Base-by-base conservation (phyloP, 2,888 invertebrate genomes). In the Aporophyla lueneburgensis region DNA sequence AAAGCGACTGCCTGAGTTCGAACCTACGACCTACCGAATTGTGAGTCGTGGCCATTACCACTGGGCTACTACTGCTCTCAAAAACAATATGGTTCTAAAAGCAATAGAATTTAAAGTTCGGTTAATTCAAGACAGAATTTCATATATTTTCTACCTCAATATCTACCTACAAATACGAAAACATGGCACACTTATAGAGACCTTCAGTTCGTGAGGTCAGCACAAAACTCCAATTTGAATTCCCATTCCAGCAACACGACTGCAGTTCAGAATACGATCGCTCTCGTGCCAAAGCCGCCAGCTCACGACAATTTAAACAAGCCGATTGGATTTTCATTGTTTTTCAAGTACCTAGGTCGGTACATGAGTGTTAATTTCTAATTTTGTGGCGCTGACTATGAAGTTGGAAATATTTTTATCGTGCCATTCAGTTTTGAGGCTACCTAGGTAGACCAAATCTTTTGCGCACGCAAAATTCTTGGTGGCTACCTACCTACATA, bases 321-420 rank as follows among this genome's bases (percentile, higher is more conserved):
- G 59, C 6, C 12, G 24, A 76, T 61, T 80, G 14, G 2, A 69
- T 61, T 79, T 82, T 71, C 53, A 80, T 76, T 71, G 68, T 65
- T 80, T 69, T 81, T 62, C 27, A 76, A 71, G 72, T 61, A 69
- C 63, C 49, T 58, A 21, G 46, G 46, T 54, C 16, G 21, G 56
- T 53, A 58, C 46, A 75, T 43, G 58, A 59, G 73, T 76, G 76
- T 76, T 76, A 68, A 71, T 69, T 80, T 71, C 67, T 80, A 82
- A 76, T 54, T 80, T 53, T 59, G 81, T 66, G 21, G 56, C 46
- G 58, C 43, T 83, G 80, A 68, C 51, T 78, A 24, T 24, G 67
- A 63, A 33, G 49, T 40, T 59, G 40, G 27, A 75, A 84, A 71
- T 80, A 65, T 80, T 76, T 73, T 83, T 46, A 69, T 70, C 0